Base-by-base conservation (phyloP, 2,113 vertebrate genomes). In the Brevimyrus niger region DNA sequence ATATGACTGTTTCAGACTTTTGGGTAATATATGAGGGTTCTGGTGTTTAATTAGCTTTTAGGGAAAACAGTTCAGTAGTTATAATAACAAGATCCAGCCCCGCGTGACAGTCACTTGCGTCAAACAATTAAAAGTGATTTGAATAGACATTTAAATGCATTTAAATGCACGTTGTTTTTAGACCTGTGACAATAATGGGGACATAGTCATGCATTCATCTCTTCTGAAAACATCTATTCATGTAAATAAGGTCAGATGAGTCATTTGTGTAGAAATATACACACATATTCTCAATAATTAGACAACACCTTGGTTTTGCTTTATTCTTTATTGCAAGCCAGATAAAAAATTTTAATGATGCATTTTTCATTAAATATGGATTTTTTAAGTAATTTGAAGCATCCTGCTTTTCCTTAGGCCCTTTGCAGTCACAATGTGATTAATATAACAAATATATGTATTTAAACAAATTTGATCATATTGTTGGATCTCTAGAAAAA, bases 141-240 rank as follows among this genome's bases (percentile, higher is more conserved):
- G 89, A 92, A 96, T 95, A 95, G 95, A 95, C 95, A 95, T 95
- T 95, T 95, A 94, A 94, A 55, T 55, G 94, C 19, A 44, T 91
- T 53, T 87, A 35, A 21, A 55, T 19, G 86, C 48, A 95, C 93
- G 95, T 95, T 90, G 94, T 96, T 96, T 96, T 93, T 94, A 94
- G 95, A 93, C 95, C 94, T 94, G 94, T 92, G 93, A 94, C 96
- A 96, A 96, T 96, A 96, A 96, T 92, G 88, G 86, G 84, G 92
- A 95, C 94, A 95, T 95, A 96, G 95, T 95, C 94, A 95, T 96
- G 94, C 94, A 95, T 95, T 95, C 94, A 94, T 93, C 93, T 95
- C 94, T 93, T 93, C 91, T 92, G 94, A 94, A 94, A 94, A 94
- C 91, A 93, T 95, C 93, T 92, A 92, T 93, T 94, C 93, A 93